A percentile compares a stretch with the other conserved stretches of the same genome.
These are phyloP conservation scores for Andrena bicolor DNA, from an alignment of 2,888 invertebrate species.

Conservation along the genomic window DNA sequence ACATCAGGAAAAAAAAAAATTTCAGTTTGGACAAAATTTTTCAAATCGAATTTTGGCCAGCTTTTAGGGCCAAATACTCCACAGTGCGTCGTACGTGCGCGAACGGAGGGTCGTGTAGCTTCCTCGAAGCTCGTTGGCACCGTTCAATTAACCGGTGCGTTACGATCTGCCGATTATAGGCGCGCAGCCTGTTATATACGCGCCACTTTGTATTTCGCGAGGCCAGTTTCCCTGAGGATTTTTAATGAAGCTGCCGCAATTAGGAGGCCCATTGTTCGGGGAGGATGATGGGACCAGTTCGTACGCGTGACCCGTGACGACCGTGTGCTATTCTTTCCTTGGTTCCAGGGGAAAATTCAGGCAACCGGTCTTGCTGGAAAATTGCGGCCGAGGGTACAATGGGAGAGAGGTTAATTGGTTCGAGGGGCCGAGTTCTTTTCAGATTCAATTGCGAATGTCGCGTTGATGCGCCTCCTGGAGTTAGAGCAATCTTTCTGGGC, in stretches of 20 bases:
- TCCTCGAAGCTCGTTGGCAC: constrained; percentile 1
- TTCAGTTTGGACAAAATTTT: too few relatives aligned
- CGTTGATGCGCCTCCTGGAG: not conserved
- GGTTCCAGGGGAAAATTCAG: too few relatives aligned
- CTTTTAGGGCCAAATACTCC: too few relatives aligned
- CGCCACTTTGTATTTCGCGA: not conserved
- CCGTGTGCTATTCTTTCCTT: constrained; percentile 12
- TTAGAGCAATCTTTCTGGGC: too few relatives aligned
- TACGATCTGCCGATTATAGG: constrained; percentile 19
- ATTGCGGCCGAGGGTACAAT: constrained; percentile 28
- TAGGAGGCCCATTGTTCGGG: constrained; percentile 60
- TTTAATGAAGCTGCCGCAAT: constrained; percentile 63
- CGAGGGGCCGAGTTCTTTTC: constrained; percentile 12
- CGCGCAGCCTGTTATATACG: not conserved
- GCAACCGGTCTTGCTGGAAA: constrained; percentile 28
- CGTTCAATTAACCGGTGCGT: constrained; percentile 1
- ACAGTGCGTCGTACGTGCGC: not conserved
- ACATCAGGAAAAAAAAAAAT: too few relatives aligned
- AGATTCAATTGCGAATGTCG: constrained; percentile 35
- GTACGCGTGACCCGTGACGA: constrained; percentile 66
- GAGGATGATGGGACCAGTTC: constrained; percentile 29
- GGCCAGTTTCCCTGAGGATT: constrained; percentile 25
- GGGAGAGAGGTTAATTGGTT: constrained; percentile 33
- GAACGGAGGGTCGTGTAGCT: not conserved
- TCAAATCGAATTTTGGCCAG: too few relatives aligned